Percentiles rank a stretch among this genome's conserved stretches.
These are phyloP conservation scores for Drosophila atripex DNA, from an alignment of 2,888 invertebrate genomes.

Conservation along the genomic window DNA sequence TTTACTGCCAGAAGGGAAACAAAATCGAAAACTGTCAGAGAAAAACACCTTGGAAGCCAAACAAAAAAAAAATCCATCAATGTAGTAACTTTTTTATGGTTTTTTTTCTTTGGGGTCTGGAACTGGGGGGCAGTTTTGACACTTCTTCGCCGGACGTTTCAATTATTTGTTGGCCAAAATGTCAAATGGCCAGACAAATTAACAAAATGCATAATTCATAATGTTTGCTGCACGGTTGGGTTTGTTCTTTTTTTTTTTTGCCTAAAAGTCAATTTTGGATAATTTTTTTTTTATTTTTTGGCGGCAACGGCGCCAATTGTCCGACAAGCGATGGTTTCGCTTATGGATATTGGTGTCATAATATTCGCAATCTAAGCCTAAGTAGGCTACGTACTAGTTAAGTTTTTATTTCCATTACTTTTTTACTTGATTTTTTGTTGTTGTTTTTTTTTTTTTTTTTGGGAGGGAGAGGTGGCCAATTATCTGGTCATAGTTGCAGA, in stretches of 20 bases:
- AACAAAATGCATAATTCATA: conserved; percentile 41
- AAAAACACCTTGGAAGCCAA: conserved; percentile 19
- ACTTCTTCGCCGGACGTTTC: conserved; percentile 37
- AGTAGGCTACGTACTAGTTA: conserved; percentile 27
- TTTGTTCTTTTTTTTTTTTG: background rate
- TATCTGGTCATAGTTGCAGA: conserved; percentile 34
- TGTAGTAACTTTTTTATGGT: background rate
- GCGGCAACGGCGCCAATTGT: conserved; percentile 27
- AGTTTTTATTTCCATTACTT: no score
- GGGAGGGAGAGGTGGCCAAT: conserved; percentile 22
- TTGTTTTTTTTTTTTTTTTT: background rate
- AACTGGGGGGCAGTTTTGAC: conserved; percentile 23
- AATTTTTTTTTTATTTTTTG: background rate
- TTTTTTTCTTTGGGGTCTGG: background rate
- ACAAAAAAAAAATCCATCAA: conserved; percentile 12
- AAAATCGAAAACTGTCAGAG: background rate
- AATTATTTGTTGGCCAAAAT: conserved; percentile 33
- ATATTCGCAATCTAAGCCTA: conserved; percentile 25
- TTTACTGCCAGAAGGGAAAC: background rate
- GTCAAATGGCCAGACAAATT: conserved; percentile 33
- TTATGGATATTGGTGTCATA: conserved; percentile 50
- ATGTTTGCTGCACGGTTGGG: background rate
- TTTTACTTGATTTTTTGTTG: no score
- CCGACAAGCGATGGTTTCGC: conserved; percentile 23
- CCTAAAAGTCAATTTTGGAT: background rate